Base-by-base conservation (phyloP, 2,888 invertebrate species). In the Cenopis cana region DNA sequence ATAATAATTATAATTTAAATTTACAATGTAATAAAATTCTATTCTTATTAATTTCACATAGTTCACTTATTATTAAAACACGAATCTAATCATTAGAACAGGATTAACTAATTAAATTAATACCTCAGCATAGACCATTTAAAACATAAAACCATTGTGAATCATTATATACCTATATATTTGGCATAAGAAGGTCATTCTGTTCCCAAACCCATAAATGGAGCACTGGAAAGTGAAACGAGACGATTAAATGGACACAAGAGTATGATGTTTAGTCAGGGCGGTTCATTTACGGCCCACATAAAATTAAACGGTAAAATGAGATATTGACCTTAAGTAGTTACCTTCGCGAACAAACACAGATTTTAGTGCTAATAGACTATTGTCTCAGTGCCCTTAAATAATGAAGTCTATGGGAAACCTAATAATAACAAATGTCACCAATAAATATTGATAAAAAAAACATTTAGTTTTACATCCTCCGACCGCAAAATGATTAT, bases 131-230 rank as follows among this genome's bases (percentile, higher is more conserved):
- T 29, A 5, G 2, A 29, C 5, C 2, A 5, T 4, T 5, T 5
- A 29, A 4, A 29, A 4, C 5, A 29, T 29, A 5, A 29, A 41
- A 41, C 12, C 18, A 52, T 5, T 52, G 52, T 12, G 20, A 52
- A 4, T 41, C 52, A 12, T 52, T 20, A 20, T 1, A 4, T 20
- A 54, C 11, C 20, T 14, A 11, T 5, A 33, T 17, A 38, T 56
- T 52, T 52, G 52, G 49, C 49, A 68, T 29, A 67, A 59, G 66
- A 49, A 66, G 67, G 50, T 59, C 56, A 68, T 17, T 12, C 38
- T 59, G 20, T 29, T 54, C 38, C 49, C 12, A 59, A 59, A 17
- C 29, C 59, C 33, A 54, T 54, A 54, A 24, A 29, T 29, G 18
- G 50, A 33, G 9, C 9, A 18, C 9, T 14, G 14, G 33, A 52